Evolutionary conservation across 2,797 vertebrate species (phyloP).

Genomic region (Spheniscus humboldti): DNA sequence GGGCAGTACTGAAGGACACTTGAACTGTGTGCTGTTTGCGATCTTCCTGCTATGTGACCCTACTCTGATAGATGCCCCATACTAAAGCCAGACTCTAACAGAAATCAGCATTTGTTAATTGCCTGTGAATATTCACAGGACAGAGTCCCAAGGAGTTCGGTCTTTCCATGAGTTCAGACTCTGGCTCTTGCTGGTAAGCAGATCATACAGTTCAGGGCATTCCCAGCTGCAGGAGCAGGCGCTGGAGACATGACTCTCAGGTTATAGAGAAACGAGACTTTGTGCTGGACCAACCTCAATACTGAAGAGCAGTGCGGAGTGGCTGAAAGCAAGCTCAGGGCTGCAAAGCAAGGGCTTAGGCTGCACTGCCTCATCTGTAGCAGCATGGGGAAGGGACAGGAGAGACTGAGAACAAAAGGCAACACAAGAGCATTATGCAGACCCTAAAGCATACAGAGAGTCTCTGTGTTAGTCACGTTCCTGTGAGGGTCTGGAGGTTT

Average conservation of each 20-base stretch:
- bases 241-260: background rate
- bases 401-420: background rate
- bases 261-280: background rate
- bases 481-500: background rate
- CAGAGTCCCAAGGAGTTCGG: background rate
- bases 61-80: background rate
- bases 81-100: background rate
- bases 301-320: accelerated
- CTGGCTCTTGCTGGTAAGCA: background rate
- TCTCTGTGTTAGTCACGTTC: background rate
- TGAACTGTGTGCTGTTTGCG: background rate
- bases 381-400: background rate
- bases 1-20: background rate
- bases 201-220: background rate
- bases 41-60: accelerated
- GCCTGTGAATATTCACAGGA: background rate
- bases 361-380: too few species aligned
- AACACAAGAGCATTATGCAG: background rate
- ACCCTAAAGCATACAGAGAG: background rate
- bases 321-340: background rate
- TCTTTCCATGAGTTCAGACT: background rate
- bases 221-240: too few species aligned
- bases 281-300: too few species aligned
- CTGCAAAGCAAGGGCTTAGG: background rate
- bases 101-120: background rate